Evolutionary conservation across 2,888 invertebrate species (phyloP).

Genomic region (Cyrtodaria siliqua): DNA sequence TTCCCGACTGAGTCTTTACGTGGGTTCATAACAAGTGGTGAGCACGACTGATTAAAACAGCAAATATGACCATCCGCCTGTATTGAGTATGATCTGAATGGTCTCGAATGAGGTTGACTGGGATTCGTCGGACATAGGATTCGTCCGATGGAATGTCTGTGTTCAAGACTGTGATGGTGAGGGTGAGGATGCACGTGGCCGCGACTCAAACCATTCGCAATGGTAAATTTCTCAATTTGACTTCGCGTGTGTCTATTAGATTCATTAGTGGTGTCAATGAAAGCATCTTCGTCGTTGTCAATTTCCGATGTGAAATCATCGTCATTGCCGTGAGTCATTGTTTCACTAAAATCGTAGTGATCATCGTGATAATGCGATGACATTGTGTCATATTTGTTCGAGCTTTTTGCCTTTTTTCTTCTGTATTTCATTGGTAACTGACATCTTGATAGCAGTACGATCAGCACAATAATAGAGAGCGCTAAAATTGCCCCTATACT

Average conservation of each 20-base stretch:
- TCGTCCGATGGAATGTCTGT: constrained; percentile 45
- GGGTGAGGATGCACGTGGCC: constrained; percentile 40
- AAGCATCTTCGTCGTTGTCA: constrained; percentile 54
- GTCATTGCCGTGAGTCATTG: constrained; percentile 77
- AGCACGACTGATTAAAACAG: constrained; percentile 42
- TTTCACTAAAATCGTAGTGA: constrained; percentile 79
- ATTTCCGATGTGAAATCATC: constrained; percentile 66
- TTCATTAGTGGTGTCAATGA: constrained; percentile 30
- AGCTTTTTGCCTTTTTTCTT: constrained; percentile 53
- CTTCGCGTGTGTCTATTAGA: constrained; percentile 13
- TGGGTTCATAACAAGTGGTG: constrained; percentile 41
- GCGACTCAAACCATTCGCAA: constrained; percentile 36
- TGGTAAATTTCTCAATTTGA: constrained; percentile 18
- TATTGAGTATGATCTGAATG: constrained; percentile 49
- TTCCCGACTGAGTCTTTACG: constrained; percentile 20
- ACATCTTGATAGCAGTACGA: constrained; percentile 79
- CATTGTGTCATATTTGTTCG: constrained; percentile 80
- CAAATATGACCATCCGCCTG: constrained; percentile 46
- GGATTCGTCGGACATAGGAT: constrained; percentile 28
- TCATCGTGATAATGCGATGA: constrained; percentile 80
- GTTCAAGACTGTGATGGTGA: constrained; percentile 15
- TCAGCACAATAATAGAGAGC: constrained; percentile 80
- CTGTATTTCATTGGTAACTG: constrained; percentile 56
- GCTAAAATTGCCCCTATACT: constrained; percentile 82
- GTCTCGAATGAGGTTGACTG: constrained; percentile 30